Evolutionary conservation across 37 sponge, comb jelly and placozoan genomes (phyloP).

Genomic region (Corticium candelabrum): DNA sequence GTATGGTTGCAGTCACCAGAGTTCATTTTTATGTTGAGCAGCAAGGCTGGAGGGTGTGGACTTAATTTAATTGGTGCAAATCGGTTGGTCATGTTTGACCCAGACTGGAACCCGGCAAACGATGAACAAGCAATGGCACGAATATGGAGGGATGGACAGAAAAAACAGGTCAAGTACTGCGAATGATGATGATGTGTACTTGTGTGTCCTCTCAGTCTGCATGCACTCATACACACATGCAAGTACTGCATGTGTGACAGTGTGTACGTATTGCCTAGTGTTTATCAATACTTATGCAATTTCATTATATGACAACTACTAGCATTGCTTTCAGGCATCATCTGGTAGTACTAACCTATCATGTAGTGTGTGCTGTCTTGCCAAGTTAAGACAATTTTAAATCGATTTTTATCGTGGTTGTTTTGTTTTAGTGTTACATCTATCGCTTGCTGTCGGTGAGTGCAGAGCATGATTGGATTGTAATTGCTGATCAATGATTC

Average conservation of each 20-base stretch:
- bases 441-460: slow-evolving; percentile 80
- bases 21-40: slow-evolving; percentile 97
- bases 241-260: too few species aligned
- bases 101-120: slow-evolving; percentile 96
- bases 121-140: slow-evolving; percentile 97
- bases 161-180: slow-evolving; percentile 59
- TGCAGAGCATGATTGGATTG: slow-evolving; percentile 57
- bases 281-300: too few species aligned
- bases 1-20: slow-evolving; percentile 21
- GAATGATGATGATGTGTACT: neutral
- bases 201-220: neutral
- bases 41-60: slow-evolving; percentile 99
- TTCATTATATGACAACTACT: too few species aligned
- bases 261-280: too few species aligned
- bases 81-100: slow-evolving; percentile 96
- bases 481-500: slow-evolving; percentile 50
- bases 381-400: too few species aligned
- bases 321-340: too few species aligned
- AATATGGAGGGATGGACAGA: slow-evolving; percentile 96
- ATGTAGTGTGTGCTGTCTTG: too few species aligned
- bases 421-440: slow-evolving; percentile 53
- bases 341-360: too few species aligned
- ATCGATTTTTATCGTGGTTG: neutral
- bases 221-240: neutral
- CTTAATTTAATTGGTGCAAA: slow-evolving; percentile 94